Evolutionary conservation across 2,113 vertebrate species (phyloP).

Genomic region (Chlorodrepanis virens): DNA sequence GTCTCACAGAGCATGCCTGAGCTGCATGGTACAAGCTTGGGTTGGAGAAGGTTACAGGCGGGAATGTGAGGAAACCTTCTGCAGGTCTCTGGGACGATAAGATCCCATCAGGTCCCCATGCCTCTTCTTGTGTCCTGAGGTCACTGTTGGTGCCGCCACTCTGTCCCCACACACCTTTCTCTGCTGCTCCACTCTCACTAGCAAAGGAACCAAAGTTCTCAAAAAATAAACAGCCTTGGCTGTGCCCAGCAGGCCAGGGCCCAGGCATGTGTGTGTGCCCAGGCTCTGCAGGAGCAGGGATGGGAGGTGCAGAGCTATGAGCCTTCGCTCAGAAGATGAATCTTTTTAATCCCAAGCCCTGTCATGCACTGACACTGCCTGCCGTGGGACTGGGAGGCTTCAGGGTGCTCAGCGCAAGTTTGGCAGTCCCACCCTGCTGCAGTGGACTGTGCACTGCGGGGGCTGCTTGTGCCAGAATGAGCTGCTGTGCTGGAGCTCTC

Average conservation of each 20-base stretch:
- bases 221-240: background rate
- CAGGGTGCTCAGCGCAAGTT: accelerated
- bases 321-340: background rate
- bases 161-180: background rate
- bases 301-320: background rate
- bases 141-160: background rate
- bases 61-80: background rate
- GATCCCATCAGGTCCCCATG: accelerated
- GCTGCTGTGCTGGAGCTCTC: background rate
- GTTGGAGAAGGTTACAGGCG: background rate
- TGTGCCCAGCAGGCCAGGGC: accelerated
- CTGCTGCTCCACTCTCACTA: background rate
- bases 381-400: background rate
- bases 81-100: background rate
- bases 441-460: background rate
- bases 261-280: accelerated
- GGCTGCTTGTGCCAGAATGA: background rate
- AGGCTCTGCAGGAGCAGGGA: background rate
- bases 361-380: accelerated
- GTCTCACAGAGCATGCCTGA: accelerated
- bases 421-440: background rate
- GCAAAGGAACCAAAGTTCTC: background rate
- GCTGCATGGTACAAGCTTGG: accelerated
- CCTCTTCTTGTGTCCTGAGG: background rate
- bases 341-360: background rate